Conservation (phyloP, 2,888 invertebrate genomes). For the Eupithecia subfuscata region DNA sequence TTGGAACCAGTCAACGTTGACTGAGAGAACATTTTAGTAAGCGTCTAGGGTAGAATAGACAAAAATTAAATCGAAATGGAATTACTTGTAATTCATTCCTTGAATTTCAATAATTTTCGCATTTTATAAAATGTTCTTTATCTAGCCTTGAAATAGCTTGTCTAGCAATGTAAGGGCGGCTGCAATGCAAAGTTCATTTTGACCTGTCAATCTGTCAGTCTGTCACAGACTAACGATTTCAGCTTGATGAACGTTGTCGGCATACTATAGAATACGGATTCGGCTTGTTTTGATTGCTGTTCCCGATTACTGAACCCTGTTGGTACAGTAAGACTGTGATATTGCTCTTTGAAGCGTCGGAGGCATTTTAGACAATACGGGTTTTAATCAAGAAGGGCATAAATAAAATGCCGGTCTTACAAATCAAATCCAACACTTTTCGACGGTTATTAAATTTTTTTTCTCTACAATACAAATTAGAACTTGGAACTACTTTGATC, state of each 20-base stretch:
- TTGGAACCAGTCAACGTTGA: too few species aligned
- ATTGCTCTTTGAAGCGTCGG: background rate
- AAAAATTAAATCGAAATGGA: too few species aligned
- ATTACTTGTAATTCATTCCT: background rate
- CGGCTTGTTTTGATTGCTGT: background rate
- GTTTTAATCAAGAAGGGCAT: background rate
- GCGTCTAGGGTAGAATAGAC: too few species aligned
- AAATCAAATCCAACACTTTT: background rate
- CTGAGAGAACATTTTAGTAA: too few species aligned
- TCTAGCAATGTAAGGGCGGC: background rate
- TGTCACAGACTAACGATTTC: background rate
- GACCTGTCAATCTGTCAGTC: background rate
- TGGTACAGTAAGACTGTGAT: conserved; percentile 1
- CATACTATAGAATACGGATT: background rate
- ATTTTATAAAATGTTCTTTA: background rate
- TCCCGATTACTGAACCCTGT: conserved; percentile 2
- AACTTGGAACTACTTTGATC: background rate
- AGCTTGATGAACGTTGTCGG: background rate
- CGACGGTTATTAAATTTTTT: background rate
- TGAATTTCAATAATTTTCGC: background rate
- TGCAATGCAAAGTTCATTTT: background rate
- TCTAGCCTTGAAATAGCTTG: background rate
- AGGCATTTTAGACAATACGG: background rate
- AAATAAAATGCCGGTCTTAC: background rate
- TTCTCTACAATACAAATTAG: background rate